Conservation (phyloP, 2,888 invertebrate genomes). For the Balanococcus diminutus region DNA sequence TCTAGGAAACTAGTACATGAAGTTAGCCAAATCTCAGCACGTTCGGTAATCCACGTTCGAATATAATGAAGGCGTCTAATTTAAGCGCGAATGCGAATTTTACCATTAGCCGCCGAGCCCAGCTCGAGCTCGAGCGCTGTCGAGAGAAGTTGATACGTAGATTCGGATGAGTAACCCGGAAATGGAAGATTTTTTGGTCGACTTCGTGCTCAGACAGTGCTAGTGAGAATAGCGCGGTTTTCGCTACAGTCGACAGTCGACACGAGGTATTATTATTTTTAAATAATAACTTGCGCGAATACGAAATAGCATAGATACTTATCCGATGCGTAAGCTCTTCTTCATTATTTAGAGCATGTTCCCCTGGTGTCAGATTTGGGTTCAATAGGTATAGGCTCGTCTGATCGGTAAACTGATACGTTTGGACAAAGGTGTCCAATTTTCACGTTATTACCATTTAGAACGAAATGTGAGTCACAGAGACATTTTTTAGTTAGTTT, state of each 20-base stretch:
- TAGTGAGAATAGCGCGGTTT: not conserved
- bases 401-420: too few relatives aligned
- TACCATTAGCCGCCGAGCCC: not conserved
- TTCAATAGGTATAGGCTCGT: too few relatives aligned
- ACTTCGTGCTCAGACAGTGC: conserved; percentile 13
- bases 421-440: too few relatives aligned
- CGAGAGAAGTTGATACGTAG: not conserved
- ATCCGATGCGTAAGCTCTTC: too few relatives aligned
- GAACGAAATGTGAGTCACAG: too few relatives aligned
- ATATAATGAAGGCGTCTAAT: not conserved
- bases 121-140: not conserved
- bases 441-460: too few relatives aligned
- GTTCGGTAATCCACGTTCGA: not conserved
- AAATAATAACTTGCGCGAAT: not conserved
- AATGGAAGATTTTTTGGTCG: conserved; percentile 14
- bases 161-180: conserved; percentile 23
- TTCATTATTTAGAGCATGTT: too few relatives aligned
- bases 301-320: too few relatives aligned
- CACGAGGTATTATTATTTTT: not conserved
- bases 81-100: not conserved
- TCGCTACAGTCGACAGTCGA: not conserved
- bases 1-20: not conserved
- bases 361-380: too few relatives aligned
- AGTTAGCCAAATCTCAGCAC: conserved; percentile 34
- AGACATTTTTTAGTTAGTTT: too few relatives aligned